Evolutionary conservation across 2,113 vertebrate species (phyloP).

Genomic region (Rhinogobius similis): DNA sequence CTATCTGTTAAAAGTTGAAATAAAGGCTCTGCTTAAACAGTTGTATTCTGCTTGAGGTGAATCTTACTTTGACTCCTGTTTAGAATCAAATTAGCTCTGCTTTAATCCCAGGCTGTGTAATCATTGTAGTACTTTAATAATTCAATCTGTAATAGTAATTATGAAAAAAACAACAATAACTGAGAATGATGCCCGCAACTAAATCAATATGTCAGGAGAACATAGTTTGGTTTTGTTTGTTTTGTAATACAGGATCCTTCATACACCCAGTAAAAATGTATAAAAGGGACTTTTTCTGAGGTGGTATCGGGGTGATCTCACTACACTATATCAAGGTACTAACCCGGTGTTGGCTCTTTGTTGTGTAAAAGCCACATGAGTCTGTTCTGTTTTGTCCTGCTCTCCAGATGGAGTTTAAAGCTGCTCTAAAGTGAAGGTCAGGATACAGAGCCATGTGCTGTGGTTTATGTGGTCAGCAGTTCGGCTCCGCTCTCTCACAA

Average conservation of each 20-base stretch:
- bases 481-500: conserved; percentile 63
- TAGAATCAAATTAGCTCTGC: too few species aligned
- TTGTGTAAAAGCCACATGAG: conserved; percentile 20
- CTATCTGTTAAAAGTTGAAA: too few species aligned
- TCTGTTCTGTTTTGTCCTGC: neutral
- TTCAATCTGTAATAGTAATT: too few species aligned
- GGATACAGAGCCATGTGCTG: conserved; percentile 65
- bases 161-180: neutral
- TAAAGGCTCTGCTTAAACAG: too few species aligned
- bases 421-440: conserved; percentile 74
- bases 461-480: conserved; percentile 76
- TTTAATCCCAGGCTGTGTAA: too few species aligned
- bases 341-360: conserved; percentile 8
- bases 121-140: too few species aligned
- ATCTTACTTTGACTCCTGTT: too few species aligned
- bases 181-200: neutral
- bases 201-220: neutral
- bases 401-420: conserved; percentile 40
- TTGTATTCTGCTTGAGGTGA: too few species aligned
- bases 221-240: neutral
- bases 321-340: neutral
- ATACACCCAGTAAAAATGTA: neutral
- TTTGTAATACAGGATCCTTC: too few species aligned
- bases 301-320: neutral
- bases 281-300: neutral